Percentiles rank a stretch among this genome's conserved stretches.
These are phyloP conservation scores for Psix sp. DNA, from an alignment of 1,140 invertebrate genomes.

Conservation along the genomic window DNA sequence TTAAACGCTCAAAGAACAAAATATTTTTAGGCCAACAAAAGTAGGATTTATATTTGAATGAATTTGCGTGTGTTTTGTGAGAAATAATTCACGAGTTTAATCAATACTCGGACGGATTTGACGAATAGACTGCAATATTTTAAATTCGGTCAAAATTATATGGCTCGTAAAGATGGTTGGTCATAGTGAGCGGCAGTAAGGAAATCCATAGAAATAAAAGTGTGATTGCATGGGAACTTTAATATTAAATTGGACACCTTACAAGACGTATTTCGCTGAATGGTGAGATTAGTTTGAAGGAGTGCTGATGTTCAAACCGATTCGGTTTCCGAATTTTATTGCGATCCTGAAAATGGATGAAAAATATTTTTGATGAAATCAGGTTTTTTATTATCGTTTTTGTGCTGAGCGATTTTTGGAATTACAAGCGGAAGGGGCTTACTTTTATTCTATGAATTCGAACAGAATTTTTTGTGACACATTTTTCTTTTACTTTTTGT, in stretches of 20 bases:
- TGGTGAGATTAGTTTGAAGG: conserved; percentile 3
- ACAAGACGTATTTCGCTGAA: conserved; percentile 12
- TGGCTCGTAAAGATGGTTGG: conserved; percentile 8
- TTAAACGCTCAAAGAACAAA: conserved; percentile 8
- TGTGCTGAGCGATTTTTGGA: no score
- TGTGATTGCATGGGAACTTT: conserved; percentile 18
- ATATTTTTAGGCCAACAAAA: conserved; percentile 1
- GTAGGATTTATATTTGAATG: conserved; percentile 7
- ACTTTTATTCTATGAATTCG: no score
- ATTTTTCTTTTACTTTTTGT: no score
- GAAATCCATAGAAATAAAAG: conserved; percentile 29
- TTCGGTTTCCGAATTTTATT: no score
- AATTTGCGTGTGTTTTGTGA: conserved; percentile 1
- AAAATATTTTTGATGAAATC: no score
- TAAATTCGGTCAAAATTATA: conserved; percentile 31
- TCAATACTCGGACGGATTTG: conserved; percentile 24
- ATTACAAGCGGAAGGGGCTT: no score
- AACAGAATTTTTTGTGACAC: no score
- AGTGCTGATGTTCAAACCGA: conserved; percentile 11
- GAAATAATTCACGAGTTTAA: conserved; percentile 14
- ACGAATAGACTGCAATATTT: conserved; percentile 6
- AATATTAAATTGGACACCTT: conserved; percentile 23
- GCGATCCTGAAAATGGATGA: no score
- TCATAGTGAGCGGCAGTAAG: conserved; percentile 4
- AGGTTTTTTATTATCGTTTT: no score